Evolutionary conservation across 37 sponge, comb jelly and placozoan genomes (phyloP).

Genomic region (Aphrocallistes beatrix): DNA sequence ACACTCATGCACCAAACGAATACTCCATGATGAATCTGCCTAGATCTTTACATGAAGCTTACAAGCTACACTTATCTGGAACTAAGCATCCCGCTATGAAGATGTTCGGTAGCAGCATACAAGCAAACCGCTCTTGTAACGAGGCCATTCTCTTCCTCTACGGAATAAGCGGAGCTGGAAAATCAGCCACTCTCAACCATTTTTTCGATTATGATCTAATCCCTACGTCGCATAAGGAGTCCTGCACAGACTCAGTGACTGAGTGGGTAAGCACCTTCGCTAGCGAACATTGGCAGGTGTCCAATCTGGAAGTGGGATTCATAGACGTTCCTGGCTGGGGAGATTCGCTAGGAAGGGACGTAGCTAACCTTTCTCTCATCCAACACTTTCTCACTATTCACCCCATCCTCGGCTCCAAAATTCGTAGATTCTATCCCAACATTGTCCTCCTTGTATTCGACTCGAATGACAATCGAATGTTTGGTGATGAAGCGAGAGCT

Average conservation of each 20-base stretch:
- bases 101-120: background rate
- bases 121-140: background rate
- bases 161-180: background rate
- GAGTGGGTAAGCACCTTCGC: background rate
- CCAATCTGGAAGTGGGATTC: background rate
- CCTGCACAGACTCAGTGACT: background rate
- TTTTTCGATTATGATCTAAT: background rate
- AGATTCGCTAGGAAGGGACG: background rate
- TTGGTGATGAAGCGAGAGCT: background rate
- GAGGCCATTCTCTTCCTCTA: background rate
- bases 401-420: background rate
- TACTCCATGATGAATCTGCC: background rate
- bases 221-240: background rate
- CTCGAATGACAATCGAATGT: background rate
- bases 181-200: constrained; percentile 9
- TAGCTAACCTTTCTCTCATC: background rate
- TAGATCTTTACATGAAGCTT: background rate
- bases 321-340: constrained; percentile 14
- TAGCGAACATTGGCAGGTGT: background rate
- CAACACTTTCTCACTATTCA: background rate
- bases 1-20: background rate
- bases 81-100: background rate
- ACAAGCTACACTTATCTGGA: background rate
- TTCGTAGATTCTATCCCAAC: background rate
- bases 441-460: background rate